Evolutionary conservation across 2,797 vertebrate species (phyloP).

Genomic region (Enteromius unitaeniatus): DNA sequence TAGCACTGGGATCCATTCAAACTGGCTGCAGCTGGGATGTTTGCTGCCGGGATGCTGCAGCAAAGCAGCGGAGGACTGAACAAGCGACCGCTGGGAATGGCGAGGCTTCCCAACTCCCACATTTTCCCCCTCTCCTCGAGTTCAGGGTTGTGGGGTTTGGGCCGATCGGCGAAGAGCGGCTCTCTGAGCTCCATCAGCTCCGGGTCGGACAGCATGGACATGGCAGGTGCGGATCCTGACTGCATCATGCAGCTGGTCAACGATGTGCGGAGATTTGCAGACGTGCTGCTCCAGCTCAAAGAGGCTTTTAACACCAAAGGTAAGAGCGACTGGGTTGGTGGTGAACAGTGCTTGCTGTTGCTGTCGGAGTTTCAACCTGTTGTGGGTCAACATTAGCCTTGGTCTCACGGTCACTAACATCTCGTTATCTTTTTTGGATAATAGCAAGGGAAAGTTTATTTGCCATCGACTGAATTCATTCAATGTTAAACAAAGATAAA

Average conservation of each 20-base stretch:
- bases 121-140: conserved; percentile 72
- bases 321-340: conserved; percentile 64
- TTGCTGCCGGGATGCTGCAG: conserved; percentile 85
- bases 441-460: conserved; percentile 15
- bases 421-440: conserved; percentile 63
- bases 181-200: conserved; percentile 82
- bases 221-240: conserved; percentile 83
- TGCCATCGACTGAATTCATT: not conserved
- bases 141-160: conserved; percentile 73
- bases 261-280: conserved; percentile 93
- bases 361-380: not conserved
- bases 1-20: conserved; percentile 58
- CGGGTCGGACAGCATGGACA: conserved; percentile 78
- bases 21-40: conserved; percentile 75
- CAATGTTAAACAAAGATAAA: conserved; percentile 31
- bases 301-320: conserved; percentile 91
- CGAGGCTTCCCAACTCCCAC: conserved; percentile 82
- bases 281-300: conserved; percentile 91
- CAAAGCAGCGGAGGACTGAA: conserved; percentile 76
- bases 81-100: conserved; percentile 83
- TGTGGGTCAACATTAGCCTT: conserved; percentile 60
- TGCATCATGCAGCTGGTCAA: conserved; percentile 95
- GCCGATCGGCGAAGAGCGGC: conserved; percentile 78
- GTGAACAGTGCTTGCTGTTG: conserved; percentile 1
- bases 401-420: conserved; percentile 73